Base-by-base conservation (phyloP, 1,140 invertebrate species). In the Neodiprion fabricii region DNA sequence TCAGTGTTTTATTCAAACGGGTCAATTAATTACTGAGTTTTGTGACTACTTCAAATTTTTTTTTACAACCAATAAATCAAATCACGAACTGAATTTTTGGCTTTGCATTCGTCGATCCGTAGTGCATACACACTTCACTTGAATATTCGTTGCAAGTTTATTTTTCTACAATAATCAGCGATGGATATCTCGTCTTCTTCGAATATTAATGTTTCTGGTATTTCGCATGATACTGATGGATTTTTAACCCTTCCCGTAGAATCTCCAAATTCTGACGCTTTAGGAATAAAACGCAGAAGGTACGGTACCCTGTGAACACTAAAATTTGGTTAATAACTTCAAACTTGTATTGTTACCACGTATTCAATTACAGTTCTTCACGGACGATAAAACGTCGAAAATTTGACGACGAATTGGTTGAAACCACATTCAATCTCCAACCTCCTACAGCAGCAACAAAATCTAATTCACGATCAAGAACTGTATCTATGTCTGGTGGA, bases 381-480 rank as follows among this genome's bases (percentile, higher is more conserved):
- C 90, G 97, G 69, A 97, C 96, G 11, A 98, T 99, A 81, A 99
- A 98, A 87, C 90, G 97, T 9, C 94, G 95, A 81, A 96, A 97
- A 79, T 99, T 99, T 90, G 97, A 99, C 85, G 97, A 99, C 91
- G 97, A 99, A 89, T 87, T 99, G 61, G 97, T 99, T 0, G 94
- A 96, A 87, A 89, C 87, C 47, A 89, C 87, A 7, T 96, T 95
- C 79, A 95, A 94, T 83, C 86, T 94, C 53, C 93, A 92, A 79
- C 86, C 94, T 77, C 91, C 93, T 8, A 90, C 91, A 10, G 87
- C 92, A 53, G 92, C 90, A 40, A 87, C 91, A 65, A 90, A 90
- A 77, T 91, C 91, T 1, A 90, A 87, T 80, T 88, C 91, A 9
- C 87, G 90, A 74, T 88, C 90, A 1, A 88, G 91, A 70, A 88